These are phyloP conservation scores for Stegana nigrithorax DNA, from an alignment of 2,888 invertebrate genomes.

Conservation along the genomic window DNA sequence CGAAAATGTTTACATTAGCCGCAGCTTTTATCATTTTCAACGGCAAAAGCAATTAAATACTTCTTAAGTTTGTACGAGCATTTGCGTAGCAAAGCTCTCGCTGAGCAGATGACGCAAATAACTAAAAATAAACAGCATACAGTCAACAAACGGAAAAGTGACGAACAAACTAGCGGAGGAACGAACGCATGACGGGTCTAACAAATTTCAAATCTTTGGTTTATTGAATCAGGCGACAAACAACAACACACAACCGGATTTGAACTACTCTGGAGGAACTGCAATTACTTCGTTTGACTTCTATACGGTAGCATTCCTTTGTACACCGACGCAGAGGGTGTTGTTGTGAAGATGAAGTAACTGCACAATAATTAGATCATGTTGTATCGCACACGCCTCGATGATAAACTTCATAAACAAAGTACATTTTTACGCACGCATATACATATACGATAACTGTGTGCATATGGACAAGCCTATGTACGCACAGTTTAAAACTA, in stretches of 20 bases:
- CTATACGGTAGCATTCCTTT: no score
- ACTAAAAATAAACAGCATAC: conserved; percentile 57
- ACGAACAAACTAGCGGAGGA: conserved; percentile 35
- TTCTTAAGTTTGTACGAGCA: neutral
- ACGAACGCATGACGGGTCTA: conserved; percentile 23
- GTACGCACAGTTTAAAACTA: neutral
- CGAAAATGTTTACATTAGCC: neutral
- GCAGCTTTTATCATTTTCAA: neutral
- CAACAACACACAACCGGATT: no score
- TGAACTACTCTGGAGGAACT: no score
- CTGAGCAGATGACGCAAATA: conserved; percentile 61
- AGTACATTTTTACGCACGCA: neutral
- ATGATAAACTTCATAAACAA: neutral
- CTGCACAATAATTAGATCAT: conserved; percentile 17
- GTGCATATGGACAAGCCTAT: neutral
- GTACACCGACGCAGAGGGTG: no score
- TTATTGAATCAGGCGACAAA: neutral
- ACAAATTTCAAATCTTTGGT: neutral
- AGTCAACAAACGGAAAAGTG: conserved; percentile 26
- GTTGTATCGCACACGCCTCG: no score
- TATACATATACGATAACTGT: neutral
- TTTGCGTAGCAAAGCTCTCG: conserved; percentile 1
- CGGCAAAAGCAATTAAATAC: neutral
- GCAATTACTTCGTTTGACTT: no score
- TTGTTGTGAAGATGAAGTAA: no score